A percentile compares a stretch with the other conserved stretches of the same genome.
Conservation (phyloP, 2,113 vertebrate genomes). For the Neogale vison region DNA sequence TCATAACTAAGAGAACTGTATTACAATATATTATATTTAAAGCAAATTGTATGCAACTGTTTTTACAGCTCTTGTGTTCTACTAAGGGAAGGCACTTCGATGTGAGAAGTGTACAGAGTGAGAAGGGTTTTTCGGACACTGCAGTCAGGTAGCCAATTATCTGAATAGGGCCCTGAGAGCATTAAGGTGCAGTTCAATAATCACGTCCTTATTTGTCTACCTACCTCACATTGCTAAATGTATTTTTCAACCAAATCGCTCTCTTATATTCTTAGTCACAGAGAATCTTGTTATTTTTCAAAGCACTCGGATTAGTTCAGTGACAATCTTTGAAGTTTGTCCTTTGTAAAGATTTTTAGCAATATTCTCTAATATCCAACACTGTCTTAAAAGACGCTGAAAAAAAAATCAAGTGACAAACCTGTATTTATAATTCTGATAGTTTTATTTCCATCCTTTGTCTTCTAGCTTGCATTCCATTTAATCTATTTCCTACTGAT, state of each 20-base stretch:
- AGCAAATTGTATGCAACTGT: not conserved
- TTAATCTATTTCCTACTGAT: not conserved
- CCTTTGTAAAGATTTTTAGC: not conserved
- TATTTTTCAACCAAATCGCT: not conserved
- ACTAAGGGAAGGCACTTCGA: not conserved
- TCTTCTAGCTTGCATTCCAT: not conserved
- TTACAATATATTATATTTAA: not conserved
- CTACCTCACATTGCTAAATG: not conserved
- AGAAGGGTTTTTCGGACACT: not conserved
- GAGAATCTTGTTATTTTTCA: not conserved
- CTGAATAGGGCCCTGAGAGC: not conserved
- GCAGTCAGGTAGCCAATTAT: not conserved
- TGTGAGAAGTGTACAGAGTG: not conserved
- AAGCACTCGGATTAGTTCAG: not conserved
- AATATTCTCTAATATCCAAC: not conserved
- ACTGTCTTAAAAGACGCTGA: not conserved
- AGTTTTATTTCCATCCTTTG: not conserved
- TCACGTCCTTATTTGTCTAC: not conserved
- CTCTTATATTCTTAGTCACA: not conserved
- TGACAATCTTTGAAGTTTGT: not conserved
- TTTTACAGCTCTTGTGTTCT: not conserved
- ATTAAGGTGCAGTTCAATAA: not conserved
- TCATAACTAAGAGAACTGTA: not conserved
- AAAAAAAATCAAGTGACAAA: not conserved
- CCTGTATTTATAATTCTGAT: not conserved